These are phyloP conservation scores for Drosophila robusta DNA, from an alignment of 2,888 invertebrate species.

Conservation along the genomic window DNA sequence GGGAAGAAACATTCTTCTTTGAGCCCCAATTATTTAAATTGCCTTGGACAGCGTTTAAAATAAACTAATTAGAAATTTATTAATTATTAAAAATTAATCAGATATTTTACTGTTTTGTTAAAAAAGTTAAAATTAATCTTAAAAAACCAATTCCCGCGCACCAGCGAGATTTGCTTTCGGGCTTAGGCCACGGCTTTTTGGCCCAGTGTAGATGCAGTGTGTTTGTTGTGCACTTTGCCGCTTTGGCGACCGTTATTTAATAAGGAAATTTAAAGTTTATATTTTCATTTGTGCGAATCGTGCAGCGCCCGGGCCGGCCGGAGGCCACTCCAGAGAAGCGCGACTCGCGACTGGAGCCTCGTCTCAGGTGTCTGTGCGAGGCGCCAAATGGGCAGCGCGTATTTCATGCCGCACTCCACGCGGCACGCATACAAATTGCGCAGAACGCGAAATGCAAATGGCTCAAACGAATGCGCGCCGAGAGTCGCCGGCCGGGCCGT, in stretches of 20 bases:
- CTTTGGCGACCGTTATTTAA: slow-evolving; percentile 74
- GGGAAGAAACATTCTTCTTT: too few species aligned
- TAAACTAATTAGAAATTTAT: too few species aligned
- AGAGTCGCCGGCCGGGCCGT: slow-evolving; percentile 6
- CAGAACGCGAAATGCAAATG: slow-evolving; percentile 35
- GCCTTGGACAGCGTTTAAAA: too few species aligned
- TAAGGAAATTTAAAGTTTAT: slow-evolving; percentile 73
- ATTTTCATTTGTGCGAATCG: slow-evolving; percentile 64
- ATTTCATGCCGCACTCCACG: slow-evolving; percentile 54
- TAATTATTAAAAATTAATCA: too few species aligned
- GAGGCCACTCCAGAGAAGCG: slow-evolving; percentile 33
- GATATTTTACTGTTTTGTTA: too few species aligned
- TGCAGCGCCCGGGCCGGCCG: slow-evolving; percentile 41
- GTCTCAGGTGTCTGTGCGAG: slow-evolving; percentile 60
- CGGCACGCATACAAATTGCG: slow-evolving; percentile 75
- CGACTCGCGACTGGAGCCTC: slow-evolving; percentile 6
- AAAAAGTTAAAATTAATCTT: too few species aligned
- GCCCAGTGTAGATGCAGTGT: background rate
- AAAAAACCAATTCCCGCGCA: too few species aligned
- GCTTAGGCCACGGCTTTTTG: background rate
- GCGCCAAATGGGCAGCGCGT: slow-evolving; percentile 74
- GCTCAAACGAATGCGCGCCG: slow-evolving; percentile 13
- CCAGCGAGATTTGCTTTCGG: too few species aligned
- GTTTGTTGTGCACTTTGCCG: slow-evolving; percentile 37
- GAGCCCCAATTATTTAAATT: too few species aligned